Evolutionary conservation across 2,113 vertebrate genomes (phyloP).

Genomic region (Pelodiscus sinensis): DNA sequence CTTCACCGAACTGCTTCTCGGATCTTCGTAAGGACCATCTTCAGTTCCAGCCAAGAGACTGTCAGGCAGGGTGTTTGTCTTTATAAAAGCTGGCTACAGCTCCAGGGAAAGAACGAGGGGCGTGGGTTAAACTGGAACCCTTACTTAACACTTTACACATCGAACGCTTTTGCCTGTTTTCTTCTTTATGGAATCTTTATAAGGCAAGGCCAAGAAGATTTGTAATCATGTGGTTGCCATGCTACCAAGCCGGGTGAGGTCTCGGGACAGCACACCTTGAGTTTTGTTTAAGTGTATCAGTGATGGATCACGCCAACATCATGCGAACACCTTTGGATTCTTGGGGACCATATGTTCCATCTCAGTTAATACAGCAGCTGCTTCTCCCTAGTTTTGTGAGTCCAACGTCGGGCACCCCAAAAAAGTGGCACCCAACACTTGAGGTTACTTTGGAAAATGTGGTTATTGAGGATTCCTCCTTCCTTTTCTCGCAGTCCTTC

Average conservation of each 20-base stretch:
- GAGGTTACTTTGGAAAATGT: not conserved
- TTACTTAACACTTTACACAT: not conserved
- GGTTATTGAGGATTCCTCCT: not conserved
- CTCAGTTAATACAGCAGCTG: not conserved
- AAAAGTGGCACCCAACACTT: not conserved
- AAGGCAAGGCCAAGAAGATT: not conserved
- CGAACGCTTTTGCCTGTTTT: not conserved
- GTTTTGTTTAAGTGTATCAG: not conserved
- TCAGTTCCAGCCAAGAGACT: not conserved
- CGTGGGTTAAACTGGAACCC: not conserved
- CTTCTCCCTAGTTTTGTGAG: not conserved
- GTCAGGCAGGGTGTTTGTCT: not conserved
- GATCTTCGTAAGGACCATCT: not conserved
- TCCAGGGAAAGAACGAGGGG: not conserved
- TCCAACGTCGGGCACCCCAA: not conserved
- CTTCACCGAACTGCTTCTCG: not conserved
- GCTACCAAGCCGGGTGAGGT: not conserved
- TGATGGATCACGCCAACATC: not conserved
- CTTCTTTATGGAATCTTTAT: not conserved
- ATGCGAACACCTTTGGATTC: not conserved
- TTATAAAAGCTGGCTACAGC: not conserved
- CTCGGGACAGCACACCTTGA: not conserved
- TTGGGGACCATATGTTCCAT: not conserved
- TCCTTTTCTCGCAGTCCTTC: not conserved
- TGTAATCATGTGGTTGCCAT: not conserved